phyloP scores from a whole-genome alignment of 2,888 invertebrate genomes.

The Machimus atricapillus region DNA sequence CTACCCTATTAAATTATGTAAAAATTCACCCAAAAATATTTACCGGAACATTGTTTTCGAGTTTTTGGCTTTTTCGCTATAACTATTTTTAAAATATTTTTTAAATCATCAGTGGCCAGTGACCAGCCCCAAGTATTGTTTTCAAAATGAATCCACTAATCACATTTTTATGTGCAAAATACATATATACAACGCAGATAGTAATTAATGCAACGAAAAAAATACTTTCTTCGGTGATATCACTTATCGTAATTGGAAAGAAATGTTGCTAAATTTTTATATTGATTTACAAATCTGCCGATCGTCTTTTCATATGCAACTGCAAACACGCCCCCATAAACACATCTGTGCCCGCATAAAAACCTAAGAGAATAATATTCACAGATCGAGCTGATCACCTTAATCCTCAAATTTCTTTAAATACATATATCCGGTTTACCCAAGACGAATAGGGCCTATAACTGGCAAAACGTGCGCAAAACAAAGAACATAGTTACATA shows the following conservation, averaged over 20 bases:
- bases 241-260: background rate
- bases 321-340: background rate
- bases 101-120: too few species aligned
- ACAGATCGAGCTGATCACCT: background rate
- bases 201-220: background rate
- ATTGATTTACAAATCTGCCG: background rate
- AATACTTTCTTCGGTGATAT: background rate
- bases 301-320: background rate
- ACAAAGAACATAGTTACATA: background rate
- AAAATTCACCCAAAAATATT: too few species aligned
- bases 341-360: background rate
- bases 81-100: too few species aligned
- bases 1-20: too few species aligned
- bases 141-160: too few species aligned
- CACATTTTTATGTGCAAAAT: too few species aligned
- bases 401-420: background rate
- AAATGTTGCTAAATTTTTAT: background rate
- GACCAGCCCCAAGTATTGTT: too few species aligned
- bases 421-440: background rate
- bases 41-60: too few species aligned
- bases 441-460: background rate
- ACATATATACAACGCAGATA: background rate
- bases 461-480: background rate
- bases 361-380: background rate
- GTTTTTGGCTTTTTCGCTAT: too few species aligned